Base-by-base conservation (phyloP, 2,888 invertebrate genomes). In the Catocala nupta region DNA sequence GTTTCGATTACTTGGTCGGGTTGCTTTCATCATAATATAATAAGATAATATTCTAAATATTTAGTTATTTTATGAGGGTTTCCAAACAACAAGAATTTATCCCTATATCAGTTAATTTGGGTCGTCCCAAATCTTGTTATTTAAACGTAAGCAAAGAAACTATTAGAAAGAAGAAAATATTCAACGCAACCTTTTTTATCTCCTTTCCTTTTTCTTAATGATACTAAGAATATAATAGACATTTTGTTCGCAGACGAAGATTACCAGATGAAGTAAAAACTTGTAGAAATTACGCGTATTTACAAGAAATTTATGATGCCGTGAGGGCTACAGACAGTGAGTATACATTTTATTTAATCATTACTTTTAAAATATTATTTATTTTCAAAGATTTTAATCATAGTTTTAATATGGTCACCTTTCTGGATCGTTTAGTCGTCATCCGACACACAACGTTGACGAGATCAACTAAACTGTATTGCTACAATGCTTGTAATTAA, bases 241-340 rank as follows among this genome's bases (percentile, higher is more conserved):
- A 52, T 59, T 49, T 85, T 82, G 68, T 80, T 95, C 95, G 53
- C 95, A 96, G 96, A 81, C 94, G 96, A 71, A 95, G 95, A 80
- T 87, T 96, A 73, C 96, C 96, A 47, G 94, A 95, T 75, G 96
- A 96, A 78, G 95, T 96, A 56, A 95, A 94, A 70, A 92, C 93
- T 59, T 96, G 96, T 85, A 95, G 95, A 80, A 96, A 96, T 88
- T 96, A 96, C 84, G 96, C 96, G 77, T 96, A 96, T 83, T 92
- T 96, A 81, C 96, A 96, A 89, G 96, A 97, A 91, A 95, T 96
- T 85, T 96, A 96, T 82, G 96, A 96, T 80, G 95, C 96, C 36
- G 93, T 96, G 45, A 94, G 95, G 70, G 95, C 95, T 65, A 95
- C 96, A 73, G 95, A 95, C 89, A 96, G 96, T 96, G 92, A 95